Conservation (phyloP, 2,888 invertebrate genomes). For the Masnerella sp. region DNA sequence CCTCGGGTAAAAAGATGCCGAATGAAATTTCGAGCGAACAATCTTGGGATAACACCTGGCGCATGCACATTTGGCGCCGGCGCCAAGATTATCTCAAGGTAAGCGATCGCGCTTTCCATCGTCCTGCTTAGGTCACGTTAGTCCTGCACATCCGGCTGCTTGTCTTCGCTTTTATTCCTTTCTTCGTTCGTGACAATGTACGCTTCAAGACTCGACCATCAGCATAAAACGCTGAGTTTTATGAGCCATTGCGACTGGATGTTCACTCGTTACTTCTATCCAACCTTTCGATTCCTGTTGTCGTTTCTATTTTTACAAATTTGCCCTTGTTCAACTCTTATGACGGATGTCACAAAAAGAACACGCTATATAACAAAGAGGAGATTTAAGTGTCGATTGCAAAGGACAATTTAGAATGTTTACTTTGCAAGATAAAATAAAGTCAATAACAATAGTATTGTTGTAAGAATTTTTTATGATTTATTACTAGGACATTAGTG, state of each 20-base stretch:
- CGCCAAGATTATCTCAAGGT: slow-evolving; percentile 67
- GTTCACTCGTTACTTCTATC: slow-evolving; percentile 72
- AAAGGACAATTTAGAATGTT: too few relatives aligned
- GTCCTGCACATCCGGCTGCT: slow-evolving; percentile 37
- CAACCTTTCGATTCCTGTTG: slow-evolving; percentile 49
- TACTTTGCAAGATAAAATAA: too few relatives aligned
- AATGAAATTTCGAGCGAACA: slow-evolving; percentile 34
- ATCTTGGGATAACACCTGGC: slow-evolving; percentile 66
- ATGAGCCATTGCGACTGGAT: slow-evolving; percentile 74
- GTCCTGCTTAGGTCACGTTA: slow-evolving; percentile 33
- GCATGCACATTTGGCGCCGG: slow-evolving; percentile 65
- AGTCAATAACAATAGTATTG: too few relatives aligned
- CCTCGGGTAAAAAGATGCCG: slow-evolving; percentile 18
- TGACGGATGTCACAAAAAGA: slow-evolving; percentile 26
- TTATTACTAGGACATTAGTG: too few relatives aligned
- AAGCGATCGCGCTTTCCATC: slow-evolving; percentile 31
- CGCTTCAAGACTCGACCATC: slow-evolving; percentile 69
- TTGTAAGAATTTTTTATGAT: too few relatives aligned
- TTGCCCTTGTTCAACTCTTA: slow-evolving; percentile 8
- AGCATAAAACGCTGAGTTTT: slow-evolving; percentile 76
- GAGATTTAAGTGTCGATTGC: too few relatives aligned
- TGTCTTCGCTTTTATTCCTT: slow-evolving; percentile 56
- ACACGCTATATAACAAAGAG: too few relatives aligned
- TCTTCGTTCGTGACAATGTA: slow-evolving; percentile 68
- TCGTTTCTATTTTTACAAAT: slow-evolving; percentile 46